Base-by-base conservation (phyloP, 2,888 invertebrate species). In the Tetheella fluctuosa region DNA sequence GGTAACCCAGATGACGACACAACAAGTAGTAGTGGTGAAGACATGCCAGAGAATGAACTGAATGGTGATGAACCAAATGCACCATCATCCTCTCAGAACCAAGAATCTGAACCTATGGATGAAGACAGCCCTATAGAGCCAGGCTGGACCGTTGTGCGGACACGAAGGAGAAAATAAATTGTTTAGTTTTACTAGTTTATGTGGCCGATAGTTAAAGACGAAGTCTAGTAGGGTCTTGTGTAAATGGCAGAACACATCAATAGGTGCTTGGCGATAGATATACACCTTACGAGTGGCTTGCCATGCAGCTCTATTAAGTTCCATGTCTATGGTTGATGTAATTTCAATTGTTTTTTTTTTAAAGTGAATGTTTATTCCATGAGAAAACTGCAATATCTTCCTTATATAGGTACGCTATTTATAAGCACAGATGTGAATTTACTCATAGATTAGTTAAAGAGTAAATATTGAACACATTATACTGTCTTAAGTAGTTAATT, bases 141-240 rank as follows among this genome's bases (percentile, higher is more conserved):
- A 0, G 96, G 95, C n/a, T 96, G 96, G 96, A 95, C 95, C 15
- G 93, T 95, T 58, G 95, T 96, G 0, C 89, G 92, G 69, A 85
- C 93, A 12, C 86, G 91, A 68, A 91, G 93, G 79, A 90, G 90
- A 88, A 91, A 94, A 89, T 93, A 85, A 84, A 70, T 54, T 20
- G 20, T 12, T 55, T 34, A 20, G 30, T 55, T 55, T 34, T 34
- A 30, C 3, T 55, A 34, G 13, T 55, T 34, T 23, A 23, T 30
- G 30, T 30, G 25, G 6, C 25, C 6, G 25, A 25, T 4, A 6
- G 25, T 25, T 25, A 25, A 25, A 25, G 3, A 25, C 25, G n/a
- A 25, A 25, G 25, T 25, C 25, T 25, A 25, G 6, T 4, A n/a
- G n/a, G n/a, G 6, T 25, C 25, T 4, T 4, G 25, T 25, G 25